Base-by-base conservation (phyloP, 2,113 vertebrate species). In the Litocranius walleri region DNA sequence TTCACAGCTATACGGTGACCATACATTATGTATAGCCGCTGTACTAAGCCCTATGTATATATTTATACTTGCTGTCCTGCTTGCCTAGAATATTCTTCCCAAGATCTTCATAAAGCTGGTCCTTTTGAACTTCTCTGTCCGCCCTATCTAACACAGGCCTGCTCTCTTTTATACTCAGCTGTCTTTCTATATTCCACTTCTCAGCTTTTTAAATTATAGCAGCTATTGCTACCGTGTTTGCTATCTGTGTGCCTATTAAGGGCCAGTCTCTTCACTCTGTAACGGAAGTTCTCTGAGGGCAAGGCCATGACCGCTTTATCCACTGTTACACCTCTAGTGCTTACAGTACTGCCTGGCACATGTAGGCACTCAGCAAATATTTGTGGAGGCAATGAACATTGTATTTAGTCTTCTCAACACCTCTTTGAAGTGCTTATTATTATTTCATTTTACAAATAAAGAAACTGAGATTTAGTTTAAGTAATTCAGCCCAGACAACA, bases 381-480 rank as follows among this genome's bases (percentile, higher is more conserved):
- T 43, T 95, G 21, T 71, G 10, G 50, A 82, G 4, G 29, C 82
- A 94, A 80, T 54, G n/a, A 92, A 90, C 36, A 80, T 19, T 82
- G n/a, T 0, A 52, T 16, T 92, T 91, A 90, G 62, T 71, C 3
- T 30, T 96, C 33, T 64, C 4, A 90, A 90, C 11, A 57, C 40
- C 5, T 8, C 50, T 92, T 29, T 67, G 15, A 92, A 89, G 74
- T 21, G 78, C 2, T 81, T 71, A 45, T 61, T 90, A 10, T 71
- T 64, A 57, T 45, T 84, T 93, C 15, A 96, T 74, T 91, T 91
- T 90, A 95, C 64, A 88, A 85, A 67, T 48, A 94, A 67, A 36
- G 45, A 95, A 87, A 89, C 13, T 13, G 27, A 81, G 33, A 56
- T 93, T 78, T 57, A 90, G 43, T 52, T 81, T 77, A 54, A 57